Evolutionary conservation across 2,113 vertebrate species (phyloP).

Genomic region (Redunca redunca): DNA sequence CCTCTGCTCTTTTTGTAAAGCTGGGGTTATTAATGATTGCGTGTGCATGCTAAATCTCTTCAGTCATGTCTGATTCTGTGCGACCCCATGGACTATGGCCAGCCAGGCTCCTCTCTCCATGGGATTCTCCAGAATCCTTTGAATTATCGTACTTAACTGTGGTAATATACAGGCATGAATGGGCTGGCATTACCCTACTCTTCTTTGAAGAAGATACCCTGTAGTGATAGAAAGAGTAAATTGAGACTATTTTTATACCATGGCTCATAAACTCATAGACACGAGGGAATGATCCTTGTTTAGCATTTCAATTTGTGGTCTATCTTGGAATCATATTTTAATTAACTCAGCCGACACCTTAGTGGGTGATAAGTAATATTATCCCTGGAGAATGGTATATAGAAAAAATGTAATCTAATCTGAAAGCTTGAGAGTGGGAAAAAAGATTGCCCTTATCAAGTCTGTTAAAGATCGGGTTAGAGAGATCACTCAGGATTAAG

Average conservation of each 20-base stretch:
- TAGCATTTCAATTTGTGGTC: slow-evolving; percentile 26
- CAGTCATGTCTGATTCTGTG: background rate
- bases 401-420: background rate
- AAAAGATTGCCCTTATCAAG: background rate
- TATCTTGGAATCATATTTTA: slow-evolving; percentile 53
- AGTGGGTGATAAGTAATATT: slow-evolving; percentile 22
- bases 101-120: background rate
- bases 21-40: background rate
- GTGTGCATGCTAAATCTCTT: background rate
- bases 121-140: background rate
- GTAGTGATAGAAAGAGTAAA: background rate
- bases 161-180: background rate
- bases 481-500: slow-evolving; percentile 44
- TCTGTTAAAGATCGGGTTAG: slow-evolving; percentile 35
- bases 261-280: slow-evolving; percentile 15
- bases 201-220: background rate
- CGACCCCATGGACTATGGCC: background rate
- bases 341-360: slow-evolving; percentile 46
- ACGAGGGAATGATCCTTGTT: background rate
- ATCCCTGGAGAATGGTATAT: background rate
- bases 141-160: background rate
- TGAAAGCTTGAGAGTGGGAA: background rate
- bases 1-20: background rate
- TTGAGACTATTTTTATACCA: background rate
- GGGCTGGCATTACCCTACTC: background rate